Evolutionary conservation across 2,113 vertebrate species (phyloP).

Genomic region (Aspiorhynchus laticeps): DNA sequence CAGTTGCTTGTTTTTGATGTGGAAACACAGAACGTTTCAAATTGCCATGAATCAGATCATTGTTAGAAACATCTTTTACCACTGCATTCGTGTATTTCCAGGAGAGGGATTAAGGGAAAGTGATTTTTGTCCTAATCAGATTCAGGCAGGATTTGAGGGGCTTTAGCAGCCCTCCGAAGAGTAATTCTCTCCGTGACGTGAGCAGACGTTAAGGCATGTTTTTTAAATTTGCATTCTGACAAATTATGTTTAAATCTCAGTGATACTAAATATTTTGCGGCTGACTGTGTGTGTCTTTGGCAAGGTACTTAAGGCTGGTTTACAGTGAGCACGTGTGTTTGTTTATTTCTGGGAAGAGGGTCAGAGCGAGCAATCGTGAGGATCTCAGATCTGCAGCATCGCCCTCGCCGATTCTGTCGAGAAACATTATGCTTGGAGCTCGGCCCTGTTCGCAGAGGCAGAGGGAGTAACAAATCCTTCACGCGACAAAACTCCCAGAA

Average conservation of each 20-base stretch:
- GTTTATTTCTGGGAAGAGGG: slow-evolving; percentile 8
- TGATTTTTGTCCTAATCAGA: slow-evolving; percentile 48
- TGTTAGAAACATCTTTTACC: slow-evolving; percentile 38
- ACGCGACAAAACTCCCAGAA: background rate
- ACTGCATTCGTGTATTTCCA: slow-evolving; percentile 35
- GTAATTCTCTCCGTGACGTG: slow-evolving; percentile 37
- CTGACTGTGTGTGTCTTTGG: slow-evolving; percentile 19
- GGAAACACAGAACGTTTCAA: background rate
- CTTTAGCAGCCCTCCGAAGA: slow-evolving; percentile 35
- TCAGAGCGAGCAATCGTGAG: background rate
- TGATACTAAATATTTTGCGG: slow-evolving; percentile 37
- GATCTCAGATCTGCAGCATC: background rate
- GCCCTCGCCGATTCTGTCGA: background rate
- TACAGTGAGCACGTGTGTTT: slow-evolving; percentile 32
- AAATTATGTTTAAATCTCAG: slow-evolving; percentile 37
- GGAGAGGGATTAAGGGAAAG: slow-evolving; percentile 20
- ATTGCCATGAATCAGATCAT: slow-evolving; percentile 33
- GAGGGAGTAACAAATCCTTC: slow-evolving; percentile 3
- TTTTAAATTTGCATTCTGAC: slow-evolving; percentile 36
- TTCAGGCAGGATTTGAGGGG: slow-evolving; percentile 43
- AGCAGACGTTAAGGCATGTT: slow-evolving; percentile 41
- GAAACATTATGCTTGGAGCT: slow-evolving; percentile 18
- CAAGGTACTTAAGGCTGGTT: slow-evolving; percentile 1
- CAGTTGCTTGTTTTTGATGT: slow-evolving; percentile 21
- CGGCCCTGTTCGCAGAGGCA: background rate